Conservation (phyloP, 1,140 invertebrate species). For the Drosophila tani region DNA sequence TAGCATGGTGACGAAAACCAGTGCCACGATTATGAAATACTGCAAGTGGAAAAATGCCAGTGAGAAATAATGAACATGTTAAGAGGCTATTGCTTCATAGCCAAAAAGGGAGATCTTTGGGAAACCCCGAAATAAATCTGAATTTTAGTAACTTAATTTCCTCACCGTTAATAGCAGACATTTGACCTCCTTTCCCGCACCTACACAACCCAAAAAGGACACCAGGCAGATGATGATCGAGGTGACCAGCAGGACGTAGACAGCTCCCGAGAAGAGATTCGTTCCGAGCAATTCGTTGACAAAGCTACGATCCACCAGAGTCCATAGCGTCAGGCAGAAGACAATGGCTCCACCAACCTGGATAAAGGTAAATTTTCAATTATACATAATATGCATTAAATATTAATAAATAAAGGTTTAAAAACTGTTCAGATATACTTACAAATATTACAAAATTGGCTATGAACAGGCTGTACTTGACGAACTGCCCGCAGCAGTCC, state of each 20-base stretch:
- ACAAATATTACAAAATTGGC: constrained; percentile 95
- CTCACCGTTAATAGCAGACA: constrained; percentile 93
- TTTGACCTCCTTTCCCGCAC: constrained; percentile 94
- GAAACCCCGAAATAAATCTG: not conserved
- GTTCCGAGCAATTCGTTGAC: constrained; percentile 93
- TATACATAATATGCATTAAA: not conserved
- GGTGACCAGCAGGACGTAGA: constrained; percentile 92
- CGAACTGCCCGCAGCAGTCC: constrained; percentile 92
- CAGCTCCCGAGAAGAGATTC: constrained; percentile 92
- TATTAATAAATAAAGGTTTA: too few species aligned
- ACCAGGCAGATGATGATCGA: constrained; percentile 91
- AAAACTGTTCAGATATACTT: constrained; percentile 85
- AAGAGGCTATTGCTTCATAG: constrained; percentile 19
- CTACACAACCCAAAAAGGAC: constrained; percentile 94
- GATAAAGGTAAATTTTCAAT: not conserved
- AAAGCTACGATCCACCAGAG: constrained; percentile 92
- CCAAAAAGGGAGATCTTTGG: not conserved
- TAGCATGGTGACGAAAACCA: constrained; percentile 94
- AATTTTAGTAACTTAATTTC: not conserved
- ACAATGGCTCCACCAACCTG: constrained; percentile 92
- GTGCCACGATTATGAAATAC: constrained; percentile 94
- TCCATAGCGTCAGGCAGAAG: constrained; percentile 92
- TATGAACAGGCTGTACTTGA: constrained; percentile 93
- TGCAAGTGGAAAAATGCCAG: constrained; percentile 85
- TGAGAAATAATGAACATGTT: constrained; percentile 48